These are phyloP conservation scores for Cataglyphis hispanica DNA, from an alignment of 1,140 invertebrate species.

Conservation along the genomic window DNA sequence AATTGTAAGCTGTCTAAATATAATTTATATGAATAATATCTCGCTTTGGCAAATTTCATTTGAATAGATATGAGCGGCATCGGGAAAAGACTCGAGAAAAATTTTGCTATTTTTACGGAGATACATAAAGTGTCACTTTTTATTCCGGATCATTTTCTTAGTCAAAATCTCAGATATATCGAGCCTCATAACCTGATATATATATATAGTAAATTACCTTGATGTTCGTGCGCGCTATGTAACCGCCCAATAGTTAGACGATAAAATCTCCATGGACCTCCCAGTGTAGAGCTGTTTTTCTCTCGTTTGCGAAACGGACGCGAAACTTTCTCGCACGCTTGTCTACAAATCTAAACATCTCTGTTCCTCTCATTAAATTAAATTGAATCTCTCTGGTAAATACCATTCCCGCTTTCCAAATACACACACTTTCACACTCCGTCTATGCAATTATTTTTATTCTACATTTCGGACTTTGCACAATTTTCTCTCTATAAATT, in stretches of 20 bases:
- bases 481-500: neutral
- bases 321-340: slow-evolving; percentile 56
- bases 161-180: neutral
- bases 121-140: neutral
- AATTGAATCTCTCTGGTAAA: slow-evolving; percentile 54
- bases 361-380: slow-evolving; percentile 59
- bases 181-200: slow-evolving; percentile 3
- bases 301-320: slow-evolving; percentile 36
- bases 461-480: neutral
- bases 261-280: slow-evolving; percentile 73
- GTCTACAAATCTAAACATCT: slow-evolving; percentile 70
- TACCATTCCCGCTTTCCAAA: slow-evolving; percentile 24
- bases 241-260: slow-evolving; percentile 70
- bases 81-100: neutral
- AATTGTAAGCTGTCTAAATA: neutral
- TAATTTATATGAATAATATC: neutral
- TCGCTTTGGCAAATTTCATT: neutral
- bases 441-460: neutral
- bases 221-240: slow-evolving; percentile 56
- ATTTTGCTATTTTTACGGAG: neutral
- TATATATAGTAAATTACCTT: slow-evolving; percentile 54
- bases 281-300: slow-evolving; percentile 65
- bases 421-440: slow-evolving; percentile 2
- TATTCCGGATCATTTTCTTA: slow-evolving; percentile 13
- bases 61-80: neutral